Evolutionary conservation across 2,797 vertebrate genomes (phyloP).

Genomic region (Chromobotia macracanthus): DNA sequence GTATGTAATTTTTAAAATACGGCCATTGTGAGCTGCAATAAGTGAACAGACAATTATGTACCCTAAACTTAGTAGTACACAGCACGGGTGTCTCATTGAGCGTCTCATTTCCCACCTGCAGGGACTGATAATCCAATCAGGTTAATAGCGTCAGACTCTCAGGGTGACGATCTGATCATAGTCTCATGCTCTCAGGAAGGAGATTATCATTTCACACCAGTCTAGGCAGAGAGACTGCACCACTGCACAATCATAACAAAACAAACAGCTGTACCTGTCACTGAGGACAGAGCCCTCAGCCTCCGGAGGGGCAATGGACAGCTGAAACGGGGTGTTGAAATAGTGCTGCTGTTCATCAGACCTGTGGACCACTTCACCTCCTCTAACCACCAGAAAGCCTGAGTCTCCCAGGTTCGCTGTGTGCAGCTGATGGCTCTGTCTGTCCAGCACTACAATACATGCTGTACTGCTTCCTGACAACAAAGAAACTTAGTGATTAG

Average conservation of each 20-base stretch:
- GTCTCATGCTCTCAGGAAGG: constrained; percentile 11
- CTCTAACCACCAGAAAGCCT: constrained; percentile 94
- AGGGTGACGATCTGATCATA: constrained; percentile 25
- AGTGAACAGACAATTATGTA: not conserved
- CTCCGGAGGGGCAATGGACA: constrained; percentile 93
- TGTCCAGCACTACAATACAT: constrained; percentile 93
- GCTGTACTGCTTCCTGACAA: constrained; percentile 93
- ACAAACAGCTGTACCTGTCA: constrained; percentile 84
- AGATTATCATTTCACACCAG: constrained; percentile 27
- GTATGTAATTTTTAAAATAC: too few relatives aligned
- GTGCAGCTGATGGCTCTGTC: constrained; percentile 91
- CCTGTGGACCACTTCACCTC: constrained; percentile 95
- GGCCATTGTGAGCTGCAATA: not conserved
- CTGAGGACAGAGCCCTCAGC: constrained; percentile 92
- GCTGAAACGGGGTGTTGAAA: constrained; percentile 99
- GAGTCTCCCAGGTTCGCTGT: constrained; percentile 97
- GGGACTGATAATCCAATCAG: constrained; percentile 24
- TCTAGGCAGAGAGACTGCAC: not conserved
- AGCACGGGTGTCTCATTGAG: constrained; percentile 6
- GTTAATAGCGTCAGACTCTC: constrained; percentile 31
- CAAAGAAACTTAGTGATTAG: constrained; percentile 11
- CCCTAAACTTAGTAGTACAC: not conserved
- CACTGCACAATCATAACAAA: not conserved
- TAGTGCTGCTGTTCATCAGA: constrained; percentile 99
- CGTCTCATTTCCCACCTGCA: constrained; percentile 6